Conservation (phyloP, 1,140 invertebrate genomes). For the Theocolax elegans region DNA sequence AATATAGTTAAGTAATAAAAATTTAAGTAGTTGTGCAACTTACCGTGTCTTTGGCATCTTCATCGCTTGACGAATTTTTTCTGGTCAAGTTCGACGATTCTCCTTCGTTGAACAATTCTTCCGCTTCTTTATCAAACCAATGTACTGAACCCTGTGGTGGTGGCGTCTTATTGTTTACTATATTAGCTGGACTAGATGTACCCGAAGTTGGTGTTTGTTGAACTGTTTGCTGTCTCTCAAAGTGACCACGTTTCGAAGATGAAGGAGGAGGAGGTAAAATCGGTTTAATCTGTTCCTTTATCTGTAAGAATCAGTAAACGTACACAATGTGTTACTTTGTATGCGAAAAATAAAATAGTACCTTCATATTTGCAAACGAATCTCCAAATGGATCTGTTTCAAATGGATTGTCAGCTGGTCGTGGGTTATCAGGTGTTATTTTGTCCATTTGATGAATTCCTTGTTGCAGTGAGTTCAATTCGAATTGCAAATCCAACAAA, state of each 20-base stretch:
- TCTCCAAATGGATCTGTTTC: conserved; percentile 80
- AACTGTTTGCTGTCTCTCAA: conserved; percentile 62
- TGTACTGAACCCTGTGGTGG: conserved; percentile 59
- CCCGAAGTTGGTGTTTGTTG: conserved; percentile 53
- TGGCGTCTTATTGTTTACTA: conserved; percentile 61
- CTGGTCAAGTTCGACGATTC: conserved; percentile 53
- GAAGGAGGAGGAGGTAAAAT: conserved; percentile 76
- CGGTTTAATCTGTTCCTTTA: conserved; percentile 53
- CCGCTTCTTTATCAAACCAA: conserved; percentile 70
- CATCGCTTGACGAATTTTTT: conserved; percentile 48
- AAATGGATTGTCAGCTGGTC: conserved; percentile 70
- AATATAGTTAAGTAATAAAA: background rate
- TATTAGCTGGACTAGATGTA: conserved; percentile 60
- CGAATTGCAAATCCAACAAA: conserved; percentile 92
- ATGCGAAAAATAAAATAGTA: conserved; percentile 45
- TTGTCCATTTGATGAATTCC: conserved; percentile 89
- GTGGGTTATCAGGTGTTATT: conserved; percentile 80
- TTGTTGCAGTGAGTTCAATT: conserved; percentile 88
- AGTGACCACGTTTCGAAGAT: conserved; percentile 60
- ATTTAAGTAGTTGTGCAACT: conserved; percentile 11
- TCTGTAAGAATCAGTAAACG: conserved; percentile 3
- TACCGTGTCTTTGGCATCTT: conserved; percentile 59
- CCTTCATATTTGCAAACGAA: conserved; percentile 79
- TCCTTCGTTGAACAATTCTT: conserved; percentile 66
- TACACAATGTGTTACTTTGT: background rate